phyloP scores from a whole-genome alignment of 2,888 invertebrate genomes.

The Tachystola acroxantha region DNA sequence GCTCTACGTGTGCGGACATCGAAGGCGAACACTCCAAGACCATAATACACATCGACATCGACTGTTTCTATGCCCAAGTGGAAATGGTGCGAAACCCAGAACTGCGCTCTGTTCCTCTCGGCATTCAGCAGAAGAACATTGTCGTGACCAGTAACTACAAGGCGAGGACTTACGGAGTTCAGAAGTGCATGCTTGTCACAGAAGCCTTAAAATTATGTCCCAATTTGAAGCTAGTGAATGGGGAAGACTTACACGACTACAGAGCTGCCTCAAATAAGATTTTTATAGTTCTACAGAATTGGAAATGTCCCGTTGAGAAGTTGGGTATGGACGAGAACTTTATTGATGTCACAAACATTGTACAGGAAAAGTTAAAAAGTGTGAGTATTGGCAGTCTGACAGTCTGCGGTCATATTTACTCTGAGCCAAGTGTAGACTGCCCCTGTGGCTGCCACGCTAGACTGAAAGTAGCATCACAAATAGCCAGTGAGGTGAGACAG shows the following conservation, averaged over 20 bases:
- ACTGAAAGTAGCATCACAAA: slow-evolving; percentile 83
- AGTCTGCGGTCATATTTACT: slow-evolving; percentile 79
- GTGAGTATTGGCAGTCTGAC: slow-evolving; percentile 40
- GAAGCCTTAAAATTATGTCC: slow-evolving; percentile 88
- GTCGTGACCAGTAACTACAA: slow-evolving; percentile 92
- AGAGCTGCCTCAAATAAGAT: slow-evolving; percentile 88
- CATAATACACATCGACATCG: slow-evolving; percentile 89
- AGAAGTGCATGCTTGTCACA: slow-evolving; percentile 87
- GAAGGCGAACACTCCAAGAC: slow-evolving; percentile 79
- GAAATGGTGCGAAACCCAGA: slow-evolving; percentile 87
- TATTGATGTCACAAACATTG: slow-evolving; percentile 86
- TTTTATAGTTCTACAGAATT: slow-evolving; percentile 83
- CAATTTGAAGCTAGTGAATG: slow-evolving; percentile 85
- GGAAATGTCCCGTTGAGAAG: slow-evolving; percentile 86
- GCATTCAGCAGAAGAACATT: slow-evolving; percentile 90
- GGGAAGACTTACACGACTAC: slow-evolving; percentile 90
- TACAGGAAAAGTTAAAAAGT: slow-evolving; percentile 73
- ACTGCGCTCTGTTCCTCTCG: slow-evolving; percentile 82
- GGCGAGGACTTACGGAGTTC: slow-evolving; percentile 85
- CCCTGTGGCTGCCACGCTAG: slow-evolving; percentile 86
- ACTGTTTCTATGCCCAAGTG: slow-evolving; percentile 93
- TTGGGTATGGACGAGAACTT: slow-evolving; percentile 92
- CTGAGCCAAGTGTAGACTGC: slow-evolving; percentile 77
- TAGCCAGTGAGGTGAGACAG: slow-evolving; percentile 87
- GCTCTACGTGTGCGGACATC: slow-evolving; percentile 54